Base-by-base conservation (phyloP, 2,113 vertebrate genomes). In the Ardeotis arabs region DNA sequence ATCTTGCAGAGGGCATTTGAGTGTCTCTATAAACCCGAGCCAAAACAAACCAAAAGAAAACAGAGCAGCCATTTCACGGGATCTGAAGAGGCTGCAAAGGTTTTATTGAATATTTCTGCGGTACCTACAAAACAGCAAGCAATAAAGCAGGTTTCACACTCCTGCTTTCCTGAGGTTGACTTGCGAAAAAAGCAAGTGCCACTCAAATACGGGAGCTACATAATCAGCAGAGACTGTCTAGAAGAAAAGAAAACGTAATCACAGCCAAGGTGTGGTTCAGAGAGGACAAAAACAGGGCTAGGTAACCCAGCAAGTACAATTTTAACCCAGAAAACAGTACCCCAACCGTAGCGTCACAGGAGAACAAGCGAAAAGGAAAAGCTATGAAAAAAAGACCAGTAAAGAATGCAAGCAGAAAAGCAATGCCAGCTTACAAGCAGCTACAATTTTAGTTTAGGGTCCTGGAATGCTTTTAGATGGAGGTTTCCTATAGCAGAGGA, bases 301-400 rank as follows among this genome's bases (percentile, higher is more conserved):
- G 35, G 6, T 39, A 44, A 72, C 20, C 7, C 77, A 20, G 10
- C 3, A 60, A 69, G 37, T 3, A 17, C 16, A 1, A 0, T 44
- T 87, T 79, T 76, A 89, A 47, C n/a, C 23, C 35, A 72, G 58
- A 41, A 52, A 84, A 47, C 3, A 2, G 7, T 12, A 24, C 14
- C 27, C 35, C 3, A 1, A 7, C 3, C 31, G 21, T 4, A 55
- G 10, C 29, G 41, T 2, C 52, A 29, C 23, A 18, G 12, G 35
- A 62, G 28, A 72, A 20, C 11, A 37, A 52, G 8, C 11, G 68
- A 37, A 18, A 44, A 14, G 45, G 28, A 41, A 88, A 66, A 86
- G 12, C 14, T 50, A 37, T 0, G 1, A 15, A 77, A 55, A 44
- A 3, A 78, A 68, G 28, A 55, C 5, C 35, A 63, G 49, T 50